Percentiles rank a stretch among this genome's conserved stretches.
Conservation (phyloP, 2,888 invertebrate species). For the Anthophora plumipes region DNA sequence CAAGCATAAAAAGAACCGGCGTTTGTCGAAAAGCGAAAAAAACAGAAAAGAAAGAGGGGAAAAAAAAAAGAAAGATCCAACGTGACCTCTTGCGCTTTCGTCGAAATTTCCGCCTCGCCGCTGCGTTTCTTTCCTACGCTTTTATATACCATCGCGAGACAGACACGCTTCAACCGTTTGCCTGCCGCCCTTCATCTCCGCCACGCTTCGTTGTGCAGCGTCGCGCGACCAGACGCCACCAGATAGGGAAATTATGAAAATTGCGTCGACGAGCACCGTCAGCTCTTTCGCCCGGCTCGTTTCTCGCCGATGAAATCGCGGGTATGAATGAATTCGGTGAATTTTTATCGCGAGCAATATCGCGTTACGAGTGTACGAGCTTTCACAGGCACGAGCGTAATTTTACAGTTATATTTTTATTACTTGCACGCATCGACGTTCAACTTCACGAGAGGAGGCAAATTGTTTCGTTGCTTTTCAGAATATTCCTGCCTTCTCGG, state of each 20-base stretch:
- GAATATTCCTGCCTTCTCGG: too few species aligned
- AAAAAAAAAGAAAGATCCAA: too few species aligned
- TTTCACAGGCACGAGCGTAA: too few species aligned
- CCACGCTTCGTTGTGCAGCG: slow-evolving; percentile 26
- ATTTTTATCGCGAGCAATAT: too few species aligned
- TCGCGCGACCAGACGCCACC: slow-evolving; percentile 6
- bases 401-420: too few species aligned
- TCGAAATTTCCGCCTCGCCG: slow-evolving; percentile 27
- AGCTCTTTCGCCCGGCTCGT: neutral
- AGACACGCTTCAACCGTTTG: slow-evolving; percentile 2
- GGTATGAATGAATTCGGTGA: too few species aligned
- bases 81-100: slow-evolving; percentile 19
- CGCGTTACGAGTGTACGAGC: too few species aligned
- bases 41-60: too few species aligned
- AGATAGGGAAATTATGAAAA: slow-evolving; percentile 21
- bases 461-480: too few species aligned
- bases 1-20: neutral
- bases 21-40: slow-evolving; percentile 41
- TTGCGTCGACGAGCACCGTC: neutral
- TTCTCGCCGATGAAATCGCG: neutral
- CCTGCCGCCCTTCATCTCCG: too few species aligned
- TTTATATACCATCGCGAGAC: slow-evolving; percentile 23
- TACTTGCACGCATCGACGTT: too few species aligned
- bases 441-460: too few species aligned
- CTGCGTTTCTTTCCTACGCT: slow-evolving; percentile 4